Evolutionary conservation across 2,888 invertebrate genomes (phyloP), one percentile per base, ranked within the genome.

Genomic region (Metalampra italica): DNA sequence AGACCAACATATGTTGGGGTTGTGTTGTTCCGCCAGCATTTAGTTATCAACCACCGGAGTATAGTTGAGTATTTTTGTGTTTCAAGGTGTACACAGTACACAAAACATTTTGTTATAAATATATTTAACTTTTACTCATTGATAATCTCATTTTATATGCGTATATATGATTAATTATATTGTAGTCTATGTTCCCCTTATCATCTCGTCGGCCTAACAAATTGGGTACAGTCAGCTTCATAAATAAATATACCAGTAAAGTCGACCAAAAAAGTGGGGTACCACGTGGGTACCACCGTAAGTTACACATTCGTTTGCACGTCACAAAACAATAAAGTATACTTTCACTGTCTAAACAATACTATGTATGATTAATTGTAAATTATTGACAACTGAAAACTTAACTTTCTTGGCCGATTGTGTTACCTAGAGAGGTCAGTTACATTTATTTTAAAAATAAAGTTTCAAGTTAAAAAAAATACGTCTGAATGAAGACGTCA

Each of bases 61-160:
- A 52, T 45, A 44, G 55, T 50, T 53, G 56, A 53, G 60, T 54
- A 54, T 55, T 55, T 56, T 55, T 50, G 54, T 51, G 48, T 60
- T 55, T 51, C 51, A 47, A 46, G 51, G 50, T 58, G 50, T 49
- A 51, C 52, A 55, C 50, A 57, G 50, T 49, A 51, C 52, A 55
- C 50, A 57, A 47, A 51, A 55, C 56, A 51, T 55, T 55, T 56
- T 59, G 44, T 59, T 57, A 56, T 22, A 22, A 22, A 22, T 22
- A 22, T 59, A 36, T 53, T 57, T 50, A 55, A 57, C 56, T 57
- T 64, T 71, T 65, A 75, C 69, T 75, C 68, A 65, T 64, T 59
- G 73, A 77, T 82, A 83, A 82, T 83, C 82, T 85, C 83, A 82
- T 78, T 72, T 64, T 68, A 65, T 64, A 59, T 62, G 54, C 59